Base-by-base conservation (phyloP, 2,888 invertebrate genomes). In the Galerucella pusilla region DNA sequence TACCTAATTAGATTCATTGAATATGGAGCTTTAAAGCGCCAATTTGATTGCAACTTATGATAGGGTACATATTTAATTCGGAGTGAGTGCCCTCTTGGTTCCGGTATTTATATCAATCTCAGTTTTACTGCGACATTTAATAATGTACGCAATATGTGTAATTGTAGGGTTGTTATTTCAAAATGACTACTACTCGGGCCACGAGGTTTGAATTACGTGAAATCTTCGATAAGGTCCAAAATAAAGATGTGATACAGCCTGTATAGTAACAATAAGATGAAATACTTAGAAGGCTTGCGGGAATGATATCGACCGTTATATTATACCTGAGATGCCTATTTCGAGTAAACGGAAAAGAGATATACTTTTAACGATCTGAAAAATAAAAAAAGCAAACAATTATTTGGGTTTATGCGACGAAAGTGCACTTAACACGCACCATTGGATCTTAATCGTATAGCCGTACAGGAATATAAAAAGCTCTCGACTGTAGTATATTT, bases 401-500 rank as follows among this genome's bases (percentile, higher is more conserved):
- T 63, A 63, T 42, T 14, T 42, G 5, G 42, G 35, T 12, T 63
- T 63, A 28, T 63, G 63, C 63, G 63, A 63, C 63, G 20, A 63
- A 63, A 63, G 35, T 63, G 63, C 63, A 63, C 9, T 63, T 63
- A 35, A 42, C 28, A 63, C 63, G 63, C 63, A 63, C 63, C 63
- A 63, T 63, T 63, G 63, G 63, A 63, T 42, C 63, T 63, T 63
- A 63, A 63, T 63, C 63, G 63, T 35, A 16, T 42, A 63, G 14
- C n/a, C 14, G 63, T 42, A 42, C 42, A n/a, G 42, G 14, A 61
- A 61, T 61, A 35, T 63, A 63, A 63, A 54, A 52, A 54, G 49
- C 68, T 73, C 64, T 73, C 57, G 11, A 49, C 65, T 65, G 45
- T 54, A 63, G 63, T n/a, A n/a, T 73, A 69, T 64, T 74, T 73